Percentiles rank a stretch among this genome's conserved stretches.
These are phyloP conservation scores for Troides oblongomaculatus DNA, from an alignment of 2,888 invertebrate species.

Conservation along the genomic window DNA sequence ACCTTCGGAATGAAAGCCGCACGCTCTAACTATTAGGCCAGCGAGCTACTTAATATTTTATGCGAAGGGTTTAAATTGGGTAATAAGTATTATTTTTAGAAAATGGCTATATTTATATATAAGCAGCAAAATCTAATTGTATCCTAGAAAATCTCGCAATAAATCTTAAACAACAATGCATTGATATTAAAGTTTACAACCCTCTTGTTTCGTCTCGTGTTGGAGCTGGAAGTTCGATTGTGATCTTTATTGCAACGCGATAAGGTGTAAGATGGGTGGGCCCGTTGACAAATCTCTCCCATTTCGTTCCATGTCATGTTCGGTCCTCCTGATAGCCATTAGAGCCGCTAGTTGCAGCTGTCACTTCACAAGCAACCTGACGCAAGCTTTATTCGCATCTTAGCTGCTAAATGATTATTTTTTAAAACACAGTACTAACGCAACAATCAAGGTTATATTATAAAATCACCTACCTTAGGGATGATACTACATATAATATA, in stretches of 20 bases:
- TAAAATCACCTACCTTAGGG: no score
- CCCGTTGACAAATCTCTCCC: conserved; percentile 35
- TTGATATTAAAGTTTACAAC: conserved; percentile 35
- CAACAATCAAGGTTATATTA: neutral
- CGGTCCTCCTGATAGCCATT: conserved; percentile 51
- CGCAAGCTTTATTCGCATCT: conserved; percentile 32
- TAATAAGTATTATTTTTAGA: neutral
- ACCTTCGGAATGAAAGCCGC: no score
- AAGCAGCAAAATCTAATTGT: neutral
- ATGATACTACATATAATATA: no score
- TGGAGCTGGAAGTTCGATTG: conserved; percentile 24
- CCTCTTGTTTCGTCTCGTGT: conserved; percentile 35
- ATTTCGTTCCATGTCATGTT: conserved; percentile 39
- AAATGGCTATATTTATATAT: neutral
- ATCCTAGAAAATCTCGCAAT: conserved; percentile 25
- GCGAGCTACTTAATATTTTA: no score
- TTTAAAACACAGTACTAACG: neutral
- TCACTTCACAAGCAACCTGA: conserved; percentile 55
- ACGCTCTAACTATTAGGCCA: no score
- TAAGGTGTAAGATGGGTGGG: conserved; percentile 33
- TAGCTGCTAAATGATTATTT: conserved; percentile 17
- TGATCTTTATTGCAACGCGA: conserved; percentile 27
- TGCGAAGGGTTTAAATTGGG: no score
- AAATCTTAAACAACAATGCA: conserved; percentile 31
- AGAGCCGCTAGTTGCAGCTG: conserved; percentile 55